Evolutionary conservation across 2,888 invertebrate genomes (phyloP).

Genomic region (Andrena chrysosceles): DNA sequence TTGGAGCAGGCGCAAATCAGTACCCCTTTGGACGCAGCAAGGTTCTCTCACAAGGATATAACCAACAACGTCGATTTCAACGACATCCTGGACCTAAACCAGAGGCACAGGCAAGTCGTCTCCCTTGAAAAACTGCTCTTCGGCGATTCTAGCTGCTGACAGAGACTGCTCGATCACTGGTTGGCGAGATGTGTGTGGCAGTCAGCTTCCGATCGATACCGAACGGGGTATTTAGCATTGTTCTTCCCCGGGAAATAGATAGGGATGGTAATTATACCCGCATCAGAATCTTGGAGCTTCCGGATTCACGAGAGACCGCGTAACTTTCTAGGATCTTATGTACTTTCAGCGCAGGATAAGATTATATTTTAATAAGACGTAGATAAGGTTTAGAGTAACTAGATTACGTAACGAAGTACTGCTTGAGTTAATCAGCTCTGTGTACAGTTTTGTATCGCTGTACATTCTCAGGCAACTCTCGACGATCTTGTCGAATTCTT

Average conservation of each 20-base stretch:
- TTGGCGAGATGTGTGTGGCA: not conserved
- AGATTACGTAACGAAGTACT: constrained; percentile 16
- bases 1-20: constrained; percentile 82
- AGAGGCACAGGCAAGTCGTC: constrained; percentile 81
- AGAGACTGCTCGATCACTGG: constrained; percentile 18
- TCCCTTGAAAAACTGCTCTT: constrained; percentile 82
- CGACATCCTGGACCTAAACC: constrained; percentile 68
- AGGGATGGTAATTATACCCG: not conserved
- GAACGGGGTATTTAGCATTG: not conserved
- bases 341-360: not conserved
- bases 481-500: not conserved
- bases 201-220: not conserved
- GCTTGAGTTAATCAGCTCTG: not conserved
- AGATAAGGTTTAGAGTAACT: constrained; percentile 30
- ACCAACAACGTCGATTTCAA: constrained; percentile 35
- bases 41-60: constrained; percentile 57
- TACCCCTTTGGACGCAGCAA: constrained; percentile 73
- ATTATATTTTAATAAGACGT: constrained; percentile 30
- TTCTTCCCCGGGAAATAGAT: constrained; percentile 20
- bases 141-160: constrained; percentile 79
- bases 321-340: not conserved
- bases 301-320: constrained; percentile 2
- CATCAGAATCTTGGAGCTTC: constrained; percentile 31
- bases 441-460: not conserved
- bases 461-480: not conserved